Evolutionary conservation across 2,113 vertebrate species (phyloP), one percentile per base, ranked within the genome.

Genomic region (Takifugu bimaculatus): DNA sequence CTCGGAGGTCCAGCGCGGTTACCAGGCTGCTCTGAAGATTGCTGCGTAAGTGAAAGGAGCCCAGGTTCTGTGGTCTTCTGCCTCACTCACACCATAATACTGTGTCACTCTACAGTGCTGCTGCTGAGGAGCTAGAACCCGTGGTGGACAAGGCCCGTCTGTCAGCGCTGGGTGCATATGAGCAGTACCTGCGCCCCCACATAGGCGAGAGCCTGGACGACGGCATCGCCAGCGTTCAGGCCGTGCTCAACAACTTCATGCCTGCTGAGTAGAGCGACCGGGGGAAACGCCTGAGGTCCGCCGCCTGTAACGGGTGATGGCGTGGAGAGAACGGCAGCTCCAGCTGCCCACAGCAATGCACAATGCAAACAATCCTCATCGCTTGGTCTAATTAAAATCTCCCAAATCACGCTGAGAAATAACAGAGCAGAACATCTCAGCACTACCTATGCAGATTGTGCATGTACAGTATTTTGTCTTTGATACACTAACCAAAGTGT

Each of bases 391-490:
- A 73, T 64, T 48, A 25, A 71, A 50, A 6, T 47, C 62, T 64
- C 47, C 25, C 42, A 64, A 75, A 70, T 68, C 50, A 60, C 47
- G 56, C 66, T 60, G 50, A 59, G 56, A 63, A 62, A 54, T 52
- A 62, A 58, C 50, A 71, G 56, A 4, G 53, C 64, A 54, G 70
- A 78, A 68, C 20, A 61, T 49, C 47, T 66, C 71, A 75, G 70
- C 61, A 72, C 53, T 63, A 71, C 26, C 70, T 63, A 25, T 75
- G 59, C 72, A 82, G 70, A 57, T 72, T 85, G 74, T 87, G 87
- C 85, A 81, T 82, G 80, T 85, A 76, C 70, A 84, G 79, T 77
- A 69, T 79, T 74, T 75, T 79, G 65, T 76, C 77, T 87, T 80
- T 78, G 60, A 75, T 78, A 78, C 79, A 83, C 78, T 87, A 79